These are phyloP conservation scores for Psittacula derbiana DNA, from an alignment of 2,797 vertebrate genomes.

Conservation along the genomic window DNA sequence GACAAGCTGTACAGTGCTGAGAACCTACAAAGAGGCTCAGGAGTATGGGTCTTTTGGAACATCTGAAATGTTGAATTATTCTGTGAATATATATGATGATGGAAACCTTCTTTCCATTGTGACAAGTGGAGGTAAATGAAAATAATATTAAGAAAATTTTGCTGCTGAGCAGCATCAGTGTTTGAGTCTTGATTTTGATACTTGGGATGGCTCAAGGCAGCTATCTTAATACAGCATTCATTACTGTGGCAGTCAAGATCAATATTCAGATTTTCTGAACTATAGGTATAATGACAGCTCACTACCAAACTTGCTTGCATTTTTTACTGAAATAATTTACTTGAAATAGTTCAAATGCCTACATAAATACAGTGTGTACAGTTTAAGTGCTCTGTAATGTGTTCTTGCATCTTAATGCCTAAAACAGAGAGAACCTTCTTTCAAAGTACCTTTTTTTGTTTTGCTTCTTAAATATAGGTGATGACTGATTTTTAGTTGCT, in stretches of 20 bases:
- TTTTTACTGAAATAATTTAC: background rate
- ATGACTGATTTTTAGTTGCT: background rate
- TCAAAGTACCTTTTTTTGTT: background rate
- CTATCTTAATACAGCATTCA: fast-evolving
- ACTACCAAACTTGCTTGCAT: background rate
- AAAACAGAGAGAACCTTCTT: background rate
- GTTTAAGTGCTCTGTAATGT: background rate
- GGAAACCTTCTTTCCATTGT: slow-evolving; percentile 96
- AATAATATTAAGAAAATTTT: background rate
- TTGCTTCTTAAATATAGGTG: background rate
- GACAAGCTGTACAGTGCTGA: slow-evolving; percentile 83
- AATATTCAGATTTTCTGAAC: background rate
- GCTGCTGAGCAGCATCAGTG: background rate
- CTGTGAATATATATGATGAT: slow-evolving; percentile 94
- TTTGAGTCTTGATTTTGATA: background rate
- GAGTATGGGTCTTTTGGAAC: slow-evolving; percentile 92
- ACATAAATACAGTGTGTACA: fast-evolving
- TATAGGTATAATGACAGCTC: background rate
- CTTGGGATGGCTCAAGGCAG: background rate
- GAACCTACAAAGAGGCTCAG: slow-evolving; percentile 89
- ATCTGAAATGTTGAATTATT: slow-evolving; percentile 97
- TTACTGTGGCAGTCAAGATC: background rate
- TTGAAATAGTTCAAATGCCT: background rate
- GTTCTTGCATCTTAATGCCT: background rate
- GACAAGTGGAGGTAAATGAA: slow-evolving; percentile 90